Evolutionary conservation across 1,140 invertebrate species (phyloP), one percentile per base, ranked within the genome.

Genomic region (Cataglyphis hispanica): DNA sequence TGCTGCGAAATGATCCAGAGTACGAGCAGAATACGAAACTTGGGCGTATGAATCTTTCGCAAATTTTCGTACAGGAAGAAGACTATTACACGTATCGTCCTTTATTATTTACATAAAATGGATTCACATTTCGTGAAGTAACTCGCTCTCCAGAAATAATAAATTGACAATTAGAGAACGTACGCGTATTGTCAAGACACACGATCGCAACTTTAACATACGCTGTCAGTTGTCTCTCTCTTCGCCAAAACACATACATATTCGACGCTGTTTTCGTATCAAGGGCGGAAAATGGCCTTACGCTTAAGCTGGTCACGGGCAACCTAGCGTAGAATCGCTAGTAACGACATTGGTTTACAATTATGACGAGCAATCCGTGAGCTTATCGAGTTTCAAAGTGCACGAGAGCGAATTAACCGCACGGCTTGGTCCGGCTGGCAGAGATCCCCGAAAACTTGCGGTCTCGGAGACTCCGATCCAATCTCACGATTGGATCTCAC

Each of bases 381-480:
- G 78, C 87, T 80, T 86, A 90, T 87, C 63, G 78, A 90, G 88
- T 90, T 90, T 87, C 88, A 78, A 90, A 90, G 85, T 89, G 74
- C 88, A 87, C 76, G 75, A 81, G 67, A 81, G 67, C 81, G 85
- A 90, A 90, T 90, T 90, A 90, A 90, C 80, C 85, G 89, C 88
- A 80, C 87, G 88, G 69, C 31, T 89, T 87, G 76, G 69, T 31
- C 72, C 58, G 34, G 77, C 66, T 89, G 75, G 88, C 87, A 77
- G 75, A 69, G 16, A 69, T 70, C 87, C 69, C 27, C 77, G 63
- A 89, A 50, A 50, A 89, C 88, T 89, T 89, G 53, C 63, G 37
- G 31, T 22, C 72, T 19, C 66, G 8, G 76, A 76, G 86, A 89
- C 64, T 89, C 25, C 72, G 78, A 78, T 89, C 16, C 46, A 50